These are phyloP conservation scores for Diabrotica balteata DNA, from an alignment of 2,888 invertebrate genomes.

Conservation along the genomic window DNA sequence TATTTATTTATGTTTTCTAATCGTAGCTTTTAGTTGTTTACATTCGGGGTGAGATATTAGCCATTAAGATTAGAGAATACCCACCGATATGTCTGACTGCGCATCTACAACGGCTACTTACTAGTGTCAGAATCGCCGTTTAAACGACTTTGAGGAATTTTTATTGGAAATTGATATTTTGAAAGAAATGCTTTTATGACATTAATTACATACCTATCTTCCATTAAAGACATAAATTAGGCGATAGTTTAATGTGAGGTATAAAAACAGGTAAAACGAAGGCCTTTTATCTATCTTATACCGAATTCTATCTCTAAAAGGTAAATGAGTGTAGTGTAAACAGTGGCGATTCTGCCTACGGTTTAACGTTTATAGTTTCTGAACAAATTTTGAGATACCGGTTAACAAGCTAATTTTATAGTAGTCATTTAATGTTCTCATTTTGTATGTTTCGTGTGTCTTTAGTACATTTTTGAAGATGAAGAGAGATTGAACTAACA, in stretches of 20 bases:
- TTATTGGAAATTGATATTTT: constrained; percentile 23
- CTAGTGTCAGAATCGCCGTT: constrained; percentile 12
- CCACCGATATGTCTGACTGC: constrained; percentile 6
- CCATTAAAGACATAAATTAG: constrained; percentile 31
- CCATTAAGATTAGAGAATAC: constrained; percentile 9
- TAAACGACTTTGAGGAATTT: constrained; percentile 22
- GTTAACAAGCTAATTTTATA: too few relatives aligned
- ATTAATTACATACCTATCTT: constrained; percentile 32
- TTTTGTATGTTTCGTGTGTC: too few relatives aligned
- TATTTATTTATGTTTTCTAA: not conserved
- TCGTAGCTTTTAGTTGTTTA: constrained; percentile 5
- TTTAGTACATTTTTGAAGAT: too few relatives aligned
- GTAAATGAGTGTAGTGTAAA: constrained; percentile 9
- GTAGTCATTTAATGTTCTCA: too few relatives aligned
- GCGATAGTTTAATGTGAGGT: constrained; percentile 26
- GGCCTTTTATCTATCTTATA: not conserved
- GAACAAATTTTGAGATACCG: too few relatives aligned
- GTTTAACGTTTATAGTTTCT: too few relatives aligned
- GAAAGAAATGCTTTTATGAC: constrained; percentile 29
- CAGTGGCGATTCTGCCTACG: constrained; percentile 7
- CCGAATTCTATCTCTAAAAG: constrained; percentile 1
- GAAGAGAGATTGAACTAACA: too few relatives aligned
- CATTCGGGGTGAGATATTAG: constrained; percentile 9
- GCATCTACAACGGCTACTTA: constrained; percentile 6
- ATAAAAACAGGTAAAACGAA: constrained; percentile 13